Conservation (phyloP, 1,140 invertebrate species). For the Drosophila subobscura region DNA sequence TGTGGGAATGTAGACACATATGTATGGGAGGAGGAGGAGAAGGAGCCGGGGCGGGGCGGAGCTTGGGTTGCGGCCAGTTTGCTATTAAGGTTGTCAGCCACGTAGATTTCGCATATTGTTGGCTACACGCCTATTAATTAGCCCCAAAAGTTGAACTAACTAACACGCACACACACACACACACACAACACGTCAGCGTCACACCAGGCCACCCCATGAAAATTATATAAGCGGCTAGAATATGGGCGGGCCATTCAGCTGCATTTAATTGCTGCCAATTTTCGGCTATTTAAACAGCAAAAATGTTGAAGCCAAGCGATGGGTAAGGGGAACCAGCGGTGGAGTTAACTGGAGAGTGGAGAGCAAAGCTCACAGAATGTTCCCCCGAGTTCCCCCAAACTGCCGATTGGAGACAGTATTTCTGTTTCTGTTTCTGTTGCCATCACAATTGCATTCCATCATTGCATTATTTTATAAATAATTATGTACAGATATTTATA, state of each 20-base stretch:
- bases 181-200: constrained; percentile 15
- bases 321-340: neutral
- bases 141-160: constrained; percentile 45
- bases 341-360: no score
- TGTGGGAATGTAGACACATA: no score
- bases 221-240: constrained; percentile 59
- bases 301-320: constrained; percentile 12
- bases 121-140: constrained; percentile 60
- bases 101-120: constrained; percentile 54
- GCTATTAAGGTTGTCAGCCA: constrained; percentile 21
- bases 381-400: no score
- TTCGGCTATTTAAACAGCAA: constrained; percentile 49
- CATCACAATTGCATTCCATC: no score
- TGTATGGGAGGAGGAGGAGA: no score
- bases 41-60: no score
- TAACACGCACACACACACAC: constrained; percentile 10
- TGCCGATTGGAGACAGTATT: no score
- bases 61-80: constrained; percentile 20
- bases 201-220: neutral
- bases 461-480: no score
- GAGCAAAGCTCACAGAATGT: no score
- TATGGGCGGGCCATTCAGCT: constrained; percentile 49
- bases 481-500: no score
- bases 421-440: no score
- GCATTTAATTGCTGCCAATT: constrained; percentile 55